Evolutionary conservation across 2,797 vertebrate genomes (phyloP).

Genomic region (Chromis chromis): DNA sequence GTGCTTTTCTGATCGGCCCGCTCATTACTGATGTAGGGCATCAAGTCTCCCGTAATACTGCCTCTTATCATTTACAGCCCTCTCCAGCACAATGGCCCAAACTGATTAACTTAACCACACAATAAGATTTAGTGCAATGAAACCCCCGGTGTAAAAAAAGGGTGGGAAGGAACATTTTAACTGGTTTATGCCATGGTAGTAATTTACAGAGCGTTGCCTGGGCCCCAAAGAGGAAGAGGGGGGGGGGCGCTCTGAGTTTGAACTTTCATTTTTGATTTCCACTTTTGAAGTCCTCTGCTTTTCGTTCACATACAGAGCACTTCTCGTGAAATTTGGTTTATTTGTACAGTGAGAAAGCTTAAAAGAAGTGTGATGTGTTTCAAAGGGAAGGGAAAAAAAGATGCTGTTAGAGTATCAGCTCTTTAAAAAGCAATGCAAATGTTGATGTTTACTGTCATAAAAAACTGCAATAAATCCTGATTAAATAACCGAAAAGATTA

Average conservation of each 20-base stretch:
- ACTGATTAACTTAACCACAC: constrained; percentile 59
- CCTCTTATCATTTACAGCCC: constrained; percentile 68
- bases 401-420: too few relatives aligned
- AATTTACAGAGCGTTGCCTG: constrained; percentile 41
- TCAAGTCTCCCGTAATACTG: constrained; percentile 40
- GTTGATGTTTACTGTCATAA: neutral
- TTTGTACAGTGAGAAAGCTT: neutral
- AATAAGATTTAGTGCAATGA: constrained; percentile 61
- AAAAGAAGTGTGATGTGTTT: neutral
- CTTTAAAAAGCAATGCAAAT: neutral
- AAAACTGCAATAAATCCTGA: neutral
- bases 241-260: neutral
- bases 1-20: constrained; percentile 25
- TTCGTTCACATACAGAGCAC: neutral
- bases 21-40: constrained; percentile 42
- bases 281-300: constrained; percentile 2
- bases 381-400: neutral
- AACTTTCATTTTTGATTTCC: constrained; percentile 27
- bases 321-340: neutral
- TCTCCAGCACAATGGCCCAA: constrained; percentile 55
- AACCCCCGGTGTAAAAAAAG: constrained; percentile 36
- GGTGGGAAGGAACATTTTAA: constrained; percentile 49
- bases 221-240: neutral
- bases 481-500: neutral
- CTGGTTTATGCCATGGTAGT: constrained; percentile 43